Conservation (phyloP, 2,113 vertebrate species). For the Leptobrachium ailaonicum region DNA sequence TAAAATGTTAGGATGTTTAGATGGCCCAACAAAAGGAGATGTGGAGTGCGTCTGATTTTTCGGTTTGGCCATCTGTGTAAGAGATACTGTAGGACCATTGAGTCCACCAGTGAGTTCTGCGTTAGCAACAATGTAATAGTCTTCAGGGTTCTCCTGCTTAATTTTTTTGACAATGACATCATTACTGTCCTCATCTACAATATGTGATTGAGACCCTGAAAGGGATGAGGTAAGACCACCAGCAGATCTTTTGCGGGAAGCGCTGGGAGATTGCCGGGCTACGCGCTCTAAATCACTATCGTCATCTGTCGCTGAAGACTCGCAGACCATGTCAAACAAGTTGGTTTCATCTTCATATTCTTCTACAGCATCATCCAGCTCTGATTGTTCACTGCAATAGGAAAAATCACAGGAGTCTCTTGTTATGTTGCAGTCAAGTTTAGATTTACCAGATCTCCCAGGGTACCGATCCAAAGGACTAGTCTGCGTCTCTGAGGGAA, state of each 20-base stretch:
- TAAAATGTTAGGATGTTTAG: slow-evolving; percentile 56
- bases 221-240: slow-evolving; percentile 48
- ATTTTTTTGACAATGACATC: slow-evolving; percentile 80
- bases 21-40: slow-evolving; percentile 59
- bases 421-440: slow-evolving; percentile 73
- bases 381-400: slow-evolving; percentile 82
- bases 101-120: slow-evolving; percentile 67
- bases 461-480: slow-evolving; percentile 75
- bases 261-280: slow-evolving; percentile 54
- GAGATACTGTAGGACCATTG: slow-evolving; percentile 64
- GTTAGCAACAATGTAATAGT: slow-evolving; percentile 82
- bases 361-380: slow-evolving; percentile 77
- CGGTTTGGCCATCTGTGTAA: slow-evolving; percentile 74
- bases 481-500: slow-evolving; percentile 71
- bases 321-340: slow-evolving; percentile 83
- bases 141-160: slow-evolving; percentile 82
- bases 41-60: slow-evolving; percentile 62
- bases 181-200: slow-evolving; percentile 57
- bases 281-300: slow-evolving; percentile 80
- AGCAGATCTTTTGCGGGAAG: slow-evolving; percentile 66
- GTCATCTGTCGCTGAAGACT: slow-evolving; percentile 85
- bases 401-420: slow-evolving; percentile 84
- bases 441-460: slow-evolving; percentile 68
- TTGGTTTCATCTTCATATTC: slow-evolving; percentile 80
- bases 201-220: slow-evolving; percentile 61